phyloP scores from a whole-genome alignment of 2,888 invertebrate species.

The Aspidiotus destructor region DNA sequence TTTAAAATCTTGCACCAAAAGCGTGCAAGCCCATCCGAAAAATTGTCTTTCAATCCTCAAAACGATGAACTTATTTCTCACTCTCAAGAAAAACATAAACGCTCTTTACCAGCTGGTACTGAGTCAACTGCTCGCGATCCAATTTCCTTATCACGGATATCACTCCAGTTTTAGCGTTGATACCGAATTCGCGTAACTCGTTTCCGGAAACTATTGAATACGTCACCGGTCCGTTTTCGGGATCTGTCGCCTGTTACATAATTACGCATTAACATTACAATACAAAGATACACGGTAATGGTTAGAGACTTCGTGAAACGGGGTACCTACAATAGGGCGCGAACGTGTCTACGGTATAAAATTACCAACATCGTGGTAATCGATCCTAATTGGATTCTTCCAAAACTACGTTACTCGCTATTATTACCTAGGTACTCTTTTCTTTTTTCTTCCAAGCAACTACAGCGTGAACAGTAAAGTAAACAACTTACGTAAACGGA shows the following conservation, averaged over 20 bases:
- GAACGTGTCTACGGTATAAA: no score
- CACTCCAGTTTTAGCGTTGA: slow-evolving; percentile 77
- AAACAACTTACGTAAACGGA: slow-evolving; percentile 56
- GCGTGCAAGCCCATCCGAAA: no score
- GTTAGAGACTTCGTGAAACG: no score
- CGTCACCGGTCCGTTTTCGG: slow-evolving; percentile 74
- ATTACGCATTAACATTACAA: neutral
- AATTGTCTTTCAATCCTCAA: neutral
- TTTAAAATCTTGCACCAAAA: no score
- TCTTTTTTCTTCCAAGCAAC: no score
- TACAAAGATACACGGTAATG: neutral
- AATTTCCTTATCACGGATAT: slow-evolving; percentile 74
- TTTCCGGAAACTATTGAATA: slow-evolving; percentile 83
- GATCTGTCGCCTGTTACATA: slow-evolving; percentile 61
- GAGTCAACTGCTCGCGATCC: slow-evolving; percentile 78
- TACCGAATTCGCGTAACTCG: slow-evolving; percentile 75
- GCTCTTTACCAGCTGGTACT: slow-evolving; percentile 64
- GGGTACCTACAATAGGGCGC: no score
- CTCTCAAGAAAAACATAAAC: neutral
- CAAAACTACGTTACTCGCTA: no score
- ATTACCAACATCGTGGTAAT: no score
- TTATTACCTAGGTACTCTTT: no score
- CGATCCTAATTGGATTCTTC: no score
- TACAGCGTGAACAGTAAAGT: slow-evolving; percentile 13
- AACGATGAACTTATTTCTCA: neutral